Base-by-base conservation (phyloP, 2,113 vertebrate genomes). In the Oreochromis niloticus region DNA sequence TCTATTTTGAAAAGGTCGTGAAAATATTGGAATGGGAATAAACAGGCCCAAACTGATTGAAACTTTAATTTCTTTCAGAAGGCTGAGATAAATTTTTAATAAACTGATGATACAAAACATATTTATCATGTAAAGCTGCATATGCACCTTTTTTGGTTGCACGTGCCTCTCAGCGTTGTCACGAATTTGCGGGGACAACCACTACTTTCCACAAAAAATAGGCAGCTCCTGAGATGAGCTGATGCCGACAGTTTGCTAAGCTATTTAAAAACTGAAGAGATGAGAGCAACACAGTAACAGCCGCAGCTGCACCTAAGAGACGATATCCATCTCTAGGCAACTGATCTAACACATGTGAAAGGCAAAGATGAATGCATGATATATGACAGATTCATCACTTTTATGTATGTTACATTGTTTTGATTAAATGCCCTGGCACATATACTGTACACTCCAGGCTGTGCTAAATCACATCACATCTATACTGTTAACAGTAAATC, bases 111-210 rank as follows among this genome's bases (percentile, higher is more conserved):
- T 27, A 27, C 11, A 43, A 73, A 73, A 27, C 39, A 71, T 73
- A 43, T 27, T 73, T 27, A 11, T 3, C 41, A 30, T 11, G 24
- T 48, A 17, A 75, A 30, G 14, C 24, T 75, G 71, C 6, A 30
- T 1, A n/a, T 0, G 0, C 22, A 46, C 13, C 68, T 32, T 78
- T 5, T 78, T 8, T 32, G 43, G 16, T 19, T 52, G 73, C 1
- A 8, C 2, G 48, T 78, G 73, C 27, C 17, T 50, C 27, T 78
- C 17, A n/a, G 71, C 2, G 3, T 50, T 50, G 43, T 50, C 71
- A 0, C 3, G 0, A 27, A 78, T 12, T 30, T 19, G 16, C 0
- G 0, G 3, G 6, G 6, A 78, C 16, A 19, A 10, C 0, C 6
- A 50, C 27, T 32, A 32, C 24, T 43, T 73, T 27, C 6, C 41